Percentiles rank a stretch among this genome's conserved stretches.
Conservation (phyloP, 1,140 invertebrate species). For the Dryas iulia region DNA sequence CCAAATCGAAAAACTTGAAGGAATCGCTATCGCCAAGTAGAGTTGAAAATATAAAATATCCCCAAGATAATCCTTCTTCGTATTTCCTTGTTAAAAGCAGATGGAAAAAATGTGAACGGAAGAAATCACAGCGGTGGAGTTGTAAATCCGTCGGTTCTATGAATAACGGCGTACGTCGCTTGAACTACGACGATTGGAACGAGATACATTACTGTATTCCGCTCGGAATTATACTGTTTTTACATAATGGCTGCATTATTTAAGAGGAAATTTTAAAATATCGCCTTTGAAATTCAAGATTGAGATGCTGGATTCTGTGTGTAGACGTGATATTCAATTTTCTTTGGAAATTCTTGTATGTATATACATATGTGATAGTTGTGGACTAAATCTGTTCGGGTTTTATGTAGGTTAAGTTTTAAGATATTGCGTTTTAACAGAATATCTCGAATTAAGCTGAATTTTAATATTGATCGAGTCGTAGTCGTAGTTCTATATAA, state of each 20-base stretch:
- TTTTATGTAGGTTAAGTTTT: too few relatives aligned
- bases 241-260: neutral
- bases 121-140: slow-evolving; percentile 22
- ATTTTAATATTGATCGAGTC: too few relatives aligned
- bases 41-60: neutral
- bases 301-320: neutral
- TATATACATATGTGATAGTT: too few relatives aligned
- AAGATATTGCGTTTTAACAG: too few relatives aligned
- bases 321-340: neutral
- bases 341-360: neutral
- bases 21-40: slow-evolving; percentile 1
- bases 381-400: too few relatives aligned
- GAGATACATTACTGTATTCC: slow-evolving; percentile 20
- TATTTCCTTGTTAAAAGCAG: slow-evolving; percentile 28
- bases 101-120: slow-evolving; percentile 20
- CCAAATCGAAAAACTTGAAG: neutral
- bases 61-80: slow-evolving; percentile 1
- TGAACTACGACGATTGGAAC: slow-evolving; percentile 22
- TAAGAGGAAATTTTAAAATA: neutral
- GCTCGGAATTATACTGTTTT: slow-evolving; percentile 13
- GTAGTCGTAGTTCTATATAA: too few relatives aligned
- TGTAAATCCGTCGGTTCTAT: slow-evolving; percentile 26
- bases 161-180: slow-evolving; percentile 23
- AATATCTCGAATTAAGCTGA: too few relatives aligned
- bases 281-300: neutral